Conservation (phyloP, 2,888 invertebrate genomes). For the Drosophila meridionalis region DNA sequence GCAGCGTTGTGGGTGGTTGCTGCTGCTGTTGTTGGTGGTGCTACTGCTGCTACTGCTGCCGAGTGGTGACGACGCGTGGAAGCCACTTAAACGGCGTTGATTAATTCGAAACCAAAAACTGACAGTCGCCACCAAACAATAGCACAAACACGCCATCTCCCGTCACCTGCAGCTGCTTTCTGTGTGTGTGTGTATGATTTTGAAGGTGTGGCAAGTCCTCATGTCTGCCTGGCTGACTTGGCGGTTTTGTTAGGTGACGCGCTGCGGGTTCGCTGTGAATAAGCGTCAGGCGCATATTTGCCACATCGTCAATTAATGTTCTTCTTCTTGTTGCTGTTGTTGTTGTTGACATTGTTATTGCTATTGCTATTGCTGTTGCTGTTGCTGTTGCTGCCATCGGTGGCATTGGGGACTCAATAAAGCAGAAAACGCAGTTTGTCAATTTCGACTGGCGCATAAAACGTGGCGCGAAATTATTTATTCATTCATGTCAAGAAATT, state of each 20-base stretch:
- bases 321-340: conserved; percentile 19
- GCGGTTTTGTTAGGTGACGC: conserved; percentile 49
- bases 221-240: conserved; percentile 54
- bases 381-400: conserved; percentile 2
- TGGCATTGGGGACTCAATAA: conserved; percentile 11
- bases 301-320: conserved; percentile 67
- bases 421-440: conserved; percentile 32
- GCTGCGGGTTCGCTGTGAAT: conserved; percentile 41
- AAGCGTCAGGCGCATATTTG: conserved; percentile 54
- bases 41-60: conserved; percentile 4
- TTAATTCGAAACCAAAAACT: conserved; percentile 79
- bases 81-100: conserved; percentile 76
- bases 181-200: conserved; percentile 15
- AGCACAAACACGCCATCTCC: conserved; percentile 49
- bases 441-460: conserved; percentile 32
- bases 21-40: conserved; percentile 1
- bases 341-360: conserved; percentile 20
- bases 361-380: conserved; percentile 9
- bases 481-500: conserved; percentile 22
- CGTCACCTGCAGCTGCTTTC: conserved; percentile 51
- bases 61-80: conserved; percentile 51
- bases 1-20: conserved; percentile 9
- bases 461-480: conserved; percentile 33
- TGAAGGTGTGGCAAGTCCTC: conserved; percentile 51
- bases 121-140: conserved; percentile 70